These are phyloP conservation scores for Lasioglossum oenotherae DNA, from an alignment of 2,888 invertebrate genomes.

Conservation along the genomic window DNA sequence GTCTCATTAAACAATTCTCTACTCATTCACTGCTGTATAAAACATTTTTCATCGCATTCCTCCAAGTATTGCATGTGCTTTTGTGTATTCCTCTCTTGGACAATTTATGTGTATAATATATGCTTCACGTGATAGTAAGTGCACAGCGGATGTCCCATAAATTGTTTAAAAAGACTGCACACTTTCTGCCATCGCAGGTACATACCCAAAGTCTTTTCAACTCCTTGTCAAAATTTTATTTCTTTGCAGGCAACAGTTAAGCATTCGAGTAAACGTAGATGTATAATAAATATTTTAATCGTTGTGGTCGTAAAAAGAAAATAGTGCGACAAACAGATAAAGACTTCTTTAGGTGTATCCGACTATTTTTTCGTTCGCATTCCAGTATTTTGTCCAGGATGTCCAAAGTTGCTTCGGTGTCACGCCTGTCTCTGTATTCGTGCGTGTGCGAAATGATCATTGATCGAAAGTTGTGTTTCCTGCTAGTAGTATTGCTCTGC, in stretches of 20 bases:
- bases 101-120: not conserved
- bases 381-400: not conserved
- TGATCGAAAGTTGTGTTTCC: not conserved
- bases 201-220: not conserved
- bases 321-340: not conserved
- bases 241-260: not conserved
- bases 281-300: not conserved
- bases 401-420: not conserved
- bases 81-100: too few relatives aligned
- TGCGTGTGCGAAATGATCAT: not conserved
- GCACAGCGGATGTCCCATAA: not conserved
- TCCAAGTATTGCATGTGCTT: too few relatives aligned
- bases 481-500: not conserved
- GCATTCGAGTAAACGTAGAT: not conserved
- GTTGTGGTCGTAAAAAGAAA: not conserved
- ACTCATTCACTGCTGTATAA: not conserved
- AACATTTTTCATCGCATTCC: too few relatives aligned
- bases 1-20: not conserved
- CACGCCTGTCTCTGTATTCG: not conserved
- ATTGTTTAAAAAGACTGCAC: not conserved
- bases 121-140: not conserved
- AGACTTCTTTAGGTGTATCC: not conserved
- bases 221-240: not conserved
- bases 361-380: not conserved
- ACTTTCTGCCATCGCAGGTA: not conserved